Evolutionary conservation across 2,888 invertebrate species (phyloP), one percentile per base, ranked within the genome.

Genomic region (Amphipyra tragopoginis): DNA sequence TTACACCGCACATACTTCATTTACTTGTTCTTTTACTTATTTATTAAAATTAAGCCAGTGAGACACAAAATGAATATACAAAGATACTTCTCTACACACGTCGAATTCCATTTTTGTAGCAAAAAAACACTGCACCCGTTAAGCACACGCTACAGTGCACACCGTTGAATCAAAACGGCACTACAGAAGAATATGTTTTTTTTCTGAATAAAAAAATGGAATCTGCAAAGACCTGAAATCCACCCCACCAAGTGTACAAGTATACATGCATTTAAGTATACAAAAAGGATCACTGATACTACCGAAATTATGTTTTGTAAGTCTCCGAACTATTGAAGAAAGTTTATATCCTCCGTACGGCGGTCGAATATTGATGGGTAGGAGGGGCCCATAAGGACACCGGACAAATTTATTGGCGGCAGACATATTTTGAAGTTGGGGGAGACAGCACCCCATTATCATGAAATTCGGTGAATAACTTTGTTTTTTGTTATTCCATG

Each of bases 281-380:
- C 29, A 58, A 65, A 68, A 52, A 53, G 52, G 60, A 58, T 71
- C 72, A 65, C 21, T 48, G 56, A 39, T 57, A 57, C 56, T 50
- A 38, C 47, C 39, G 54, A 76, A 64, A 74, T 71, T 62, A 68
- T 68, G 48, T 74, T 64, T 59, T 52, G 40, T 44, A 61, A 76
- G 61, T 55, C 45, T 34, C 47, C 11, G 58, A 71, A 74, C 74
- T 74, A 66, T 64, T 43, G 11, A 56, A 44, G 26, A 62, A 76
- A 76, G 47, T 74, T 76, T 61, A 47, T 39, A 54, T 62, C 42
- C 54, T 21, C n/a, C n/a, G 58, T 11, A 63, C 65, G 66, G 51
- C 26, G 11, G 36, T n/a, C 56, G 77, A 68, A 77, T 76, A 76
- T 68, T 61, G 56, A 74, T 76, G 42, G 45, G 60, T 36, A 44